Evolutionary conservation across 2,797 vertebrate genomes (phyloP).

Genomic region (Bucorvus abyssinicus): DNA sequence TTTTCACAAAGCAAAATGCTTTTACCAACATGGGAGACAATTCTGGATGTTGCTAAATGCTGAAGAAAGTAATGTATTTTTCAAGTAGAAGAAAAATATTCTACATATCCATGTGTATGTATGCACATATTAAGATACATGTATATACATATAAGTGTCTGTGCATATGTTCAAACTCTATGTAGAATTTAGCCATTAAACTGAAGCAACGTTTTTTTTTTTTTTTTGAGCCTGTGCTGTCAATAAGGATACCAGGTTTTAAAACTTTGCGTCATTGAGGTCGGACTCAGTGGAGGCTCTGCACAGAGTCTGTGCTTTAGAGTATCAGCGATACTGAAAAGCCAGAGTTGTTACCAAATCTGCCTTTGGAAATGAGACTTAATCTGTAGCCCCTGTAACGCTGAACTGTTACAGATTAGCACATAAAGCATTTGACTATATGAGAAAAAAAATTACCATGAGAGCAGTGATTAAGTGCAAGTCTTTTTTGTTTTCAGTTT

Average conservation of each 20-base stretch:
- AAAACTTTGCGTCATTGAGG: not conserved
- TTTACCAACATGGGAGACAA: not conserved
- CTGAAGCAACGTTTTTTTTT: not conserved
- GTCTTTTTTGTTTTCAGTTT: not conserved
- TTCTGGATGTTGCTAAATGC: not conserved
- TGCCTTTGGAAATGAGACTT: not conserved
- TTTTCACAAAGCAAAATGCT: not conserved
- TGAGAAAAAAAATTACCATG: not conserved
- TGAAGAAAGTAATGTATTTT: not conserved
- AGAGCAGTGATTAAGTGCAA: not conserved
- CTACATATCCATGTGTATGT: not conserved
- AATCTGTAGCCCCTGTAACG: not conserved
- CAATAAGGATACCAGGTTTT: not conserved
- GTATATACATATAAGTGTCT: not conserved
- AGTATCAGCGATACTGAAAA: not conserved
- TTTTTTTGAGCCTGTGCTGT: not conserved
- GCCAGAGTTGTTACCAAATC: not conserved
- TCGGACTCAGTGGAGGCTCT: not conserved
- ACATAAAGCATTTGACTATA: not conserved
- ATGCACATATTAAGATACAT: not conserved
- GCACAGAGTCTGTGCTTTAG: not conserved
- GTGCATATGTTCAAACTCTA: not conserved
- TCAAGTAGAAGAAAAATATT: not conserved
- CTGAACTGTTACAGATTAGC: not conserved
- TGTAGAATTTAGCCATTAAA: not conserved